Evolutionary conservation across 92 coral and sea anemone genomes (phyloP).

Genomic region (Anthopleura xanthogrammica): DNA sequence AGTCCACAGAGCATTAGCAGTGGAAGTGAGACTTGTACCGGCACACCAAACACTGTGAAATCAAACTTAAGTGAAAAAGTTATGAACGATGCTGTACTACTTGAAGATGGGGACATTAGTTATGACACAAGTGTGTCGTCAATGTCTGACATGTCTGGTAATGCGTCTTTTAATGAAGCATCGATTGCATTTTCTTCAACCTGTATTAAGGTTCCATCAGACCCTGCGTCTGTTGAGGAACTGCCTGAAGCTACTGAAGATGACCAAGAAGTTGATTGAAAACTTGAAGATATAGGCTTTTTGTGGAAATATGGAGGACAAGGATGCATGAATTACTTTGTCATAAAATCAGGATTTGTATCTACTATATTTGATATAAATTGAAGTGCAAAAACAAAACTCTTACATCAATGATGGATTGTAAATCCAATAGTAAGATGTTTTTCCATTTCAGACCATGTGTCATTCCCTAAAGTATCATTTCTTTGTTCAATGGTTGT

Average conservation of each 20-base stretch:
- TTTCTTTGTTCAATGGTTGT: too few species aligned
- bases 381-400: too few species aligned
- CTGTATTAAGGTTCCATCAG: slow-evolving; percentile 75
- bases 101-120: slow-evolving; percentile 50
- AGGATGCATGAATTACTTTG: too few species aligned
- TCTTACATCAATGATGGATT: too few species aligned
- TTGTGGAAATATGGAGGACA: too few species aligned
- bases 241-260: background rate
- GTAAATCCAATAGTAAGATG: too few species aligned
- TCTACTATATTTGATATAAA: too few species aligned
- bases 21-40: slow-evolving; percentile 38
- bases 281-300: too few species aligned
- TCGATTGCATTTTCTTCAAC: slow-evolving; percentile 87
- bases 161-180: slow-evolving; percentile 71
- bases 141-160: slow-evolving; percentile 69
- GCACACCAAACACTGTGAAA: slow-evolving; percentile 52
- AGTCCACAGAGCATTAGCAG: slow-evolving; percentile 26
- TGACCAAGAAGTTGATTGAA: slow-evolving; percentile 26
- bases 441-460: too few species aligned
- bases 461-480: too few species aligned
- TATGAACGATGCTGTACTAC: slow-evolving; percentile 68
- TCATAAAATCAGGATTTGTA: too few species aligned
- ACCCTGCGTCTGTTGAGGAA: slow-evolving; percentile 26
- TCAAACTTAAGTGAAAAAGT: slow-evolving; percentile 32
- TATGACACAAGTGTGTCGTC: slow-evolving; percentile 71